A percentile compares a stretch with the other conserved stretches of the same genome.
Conservation (phyloP, 1,140 invertebrate species). For the Drosophila pachea region DNA sequence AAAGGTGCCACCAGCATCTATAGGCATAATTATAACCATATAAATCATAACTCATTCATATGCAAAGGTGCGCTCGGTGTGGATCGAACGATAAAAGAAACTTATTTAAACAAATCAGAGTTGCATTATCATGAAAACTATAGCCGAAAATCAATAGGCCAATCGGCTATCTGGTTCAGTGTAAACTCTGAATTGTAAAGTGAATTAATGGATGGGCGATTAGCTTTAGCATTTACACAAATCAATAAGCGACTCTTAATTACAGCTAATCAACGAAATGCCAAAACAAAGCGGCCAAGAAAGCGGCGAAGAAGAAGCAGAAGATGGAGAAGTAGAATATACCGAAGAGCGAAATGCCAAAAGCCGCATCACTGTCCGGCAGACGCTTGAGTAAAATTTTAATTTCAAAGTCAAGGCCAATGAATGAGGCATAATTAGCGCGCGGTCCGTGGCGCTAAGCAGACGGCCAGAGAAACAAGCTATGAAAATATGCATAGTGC, state of each 20-base stretch:
- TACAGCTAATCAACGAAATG: slow-evolving; percentile 23
- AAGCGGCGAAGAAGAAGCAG: slow-evolving; percentile 10
- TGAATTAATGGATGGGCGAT: slow-evolving; percentile 34
- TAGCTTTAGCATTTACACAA: slow-evolving; percentile 41
- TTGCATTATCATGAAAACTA: slow-evolving; percentile 7
- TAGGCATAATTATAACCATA: slow-evolving; percentile 13
- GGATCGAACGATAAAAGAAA: background rate
- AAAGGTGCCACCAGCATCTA: background rate
- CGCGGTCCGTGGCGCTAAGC: slow-evolving; percentile 17
- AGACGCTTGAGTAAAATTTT: slow-evolving; percentile 29
- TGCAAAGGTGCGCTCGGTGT: background rate
- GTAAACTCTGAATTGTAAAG: slow-evolving; percentile 21
- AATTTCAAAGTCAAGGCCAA: slow-evolving; percentile 54
- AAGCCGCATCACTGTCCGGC: background rate
- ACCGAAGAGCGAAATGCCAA: slow-evolving; percentile 6
- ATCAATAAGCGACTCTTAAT: slow-evolving; percentile 41
- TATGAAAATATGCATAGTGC: slow-evolving; percentile 27
- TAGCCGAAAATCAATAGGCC: background rate
- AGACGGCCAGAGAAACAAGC: slow-evolving; percentile 14
- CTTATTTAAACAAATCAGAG: background rate
- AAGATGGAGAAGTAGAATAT: too few relatives aligned
- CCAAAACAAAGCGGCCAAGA: slow-evolving; percentile 19
- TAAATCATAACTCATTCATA: slow-evolving; percentile 20
- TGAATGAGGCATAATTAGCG: slow-evolving; percentile 26
- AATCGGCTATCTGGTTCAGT: background rate